These are phyloP conservation scores for Mus caroli DNA, from an alignment of 2,797 vertebrate species.

Conservation along the genomic window DNA sequence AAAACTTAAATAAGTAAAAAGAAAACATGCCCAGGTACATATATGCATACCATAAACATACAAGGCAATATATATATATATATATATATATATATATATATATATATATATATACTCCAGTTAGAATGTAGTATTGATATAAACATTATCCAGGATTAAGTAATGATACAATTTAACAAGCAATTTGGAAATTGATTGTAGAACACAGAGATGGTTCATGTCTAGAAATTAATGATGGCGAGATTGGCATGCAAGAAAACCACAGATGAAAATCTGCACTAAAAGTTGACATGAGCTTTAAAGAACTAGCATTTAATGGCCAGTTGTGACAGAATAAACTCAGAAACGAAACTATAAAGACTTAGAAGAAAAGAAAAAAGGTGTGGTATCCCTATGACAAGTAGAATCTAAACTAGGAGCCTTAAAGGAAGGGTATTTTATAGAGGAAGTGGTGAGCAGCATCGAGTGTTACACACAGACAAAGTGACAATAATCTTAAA, in stretches of 20 bases:
- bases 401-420: background rate
- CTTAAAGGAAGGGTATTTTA: conserved; percentile 23
- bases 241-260: background rate
- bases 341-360: conserved; percentile 14
- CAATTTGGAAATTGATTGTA: background rate
- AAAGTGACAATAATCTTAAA: background rate
- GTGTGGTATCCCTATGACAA: background rate
- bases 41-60: background rate
- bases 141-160: background rate
- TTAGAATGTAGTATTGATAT: background rate
- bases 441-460: conserved; percentile 54
- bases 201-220: background rate
- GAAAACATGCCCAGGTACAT: background rate
- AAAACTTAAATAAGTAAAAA: background rate
- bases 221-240: background rate
- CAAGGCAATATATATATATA: background rate
- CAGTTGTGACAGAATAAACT: background rate
- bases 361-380: background rate
- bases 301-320: background rate
- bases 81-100: too few species aligned
- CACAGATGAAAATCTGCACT: background rate
- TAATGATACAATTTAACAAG: background rate
- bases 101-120: too few species aligned
- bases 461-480: background rate
- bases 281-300: background rate